A percentile compares a stretch with the other conserved stretches of the same genome.
These are phyloP conservation scores for Lasius platythorax DNA, from an alignment of 2,888 invertebrate species.

Conservation along the genomic window DNA sequence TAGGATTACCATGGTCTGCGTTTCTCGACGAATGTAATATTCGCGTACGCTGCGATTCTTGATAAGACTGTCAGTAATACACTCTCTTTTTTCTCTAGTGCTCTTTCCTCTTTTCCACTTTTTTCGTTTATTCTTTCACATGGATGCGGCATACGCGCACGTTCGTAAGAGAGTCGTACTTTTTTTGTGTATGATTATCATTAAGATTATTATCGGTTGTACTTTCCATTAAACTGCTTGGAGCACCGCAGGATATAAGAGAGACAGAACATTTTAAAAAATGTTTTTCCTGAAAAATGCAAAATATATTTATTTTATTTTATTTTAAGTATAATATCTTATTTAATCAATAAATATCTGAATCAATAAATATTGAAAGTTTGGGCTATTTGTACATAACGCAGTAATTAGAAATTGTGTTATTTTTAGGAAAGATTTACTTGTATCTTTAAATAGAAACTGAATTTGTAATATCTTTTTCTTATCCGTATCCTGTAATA, in stretches of 20 bases:
- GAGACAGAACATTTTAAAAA: neutral
- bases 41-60: constrained; percentile 54
- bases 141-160: constrained; percentile 4
- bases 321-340: neutral
- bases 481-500: neutral
- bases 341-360: neutral
- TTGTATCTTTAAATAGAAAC: neutral
- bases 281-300: constrained; percentile 14
- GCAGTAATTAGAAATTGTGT: neutral
- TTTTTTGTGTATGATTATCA: constrained; percentile 69
- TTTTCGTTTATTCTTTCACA: constrained; percentile 22
- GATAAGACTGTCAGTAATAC: constrained; percentile 51
- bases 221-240: constrained; percentile 26
- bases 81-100: constrained; percentile 32
- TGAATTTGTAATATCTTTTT: neutral
- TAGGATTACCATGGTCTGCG: constrained; percentile 7
- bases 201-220: constrained; percentile 58
- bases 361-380: neutral
- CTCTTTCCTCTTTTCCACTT: constrained; percentile 31
- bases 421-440: neutral
- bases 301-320: neutral
- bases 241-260: neutral
- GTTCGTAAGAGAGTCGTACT: constrained; percentile 23
- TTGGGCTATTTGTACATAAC: neutral
- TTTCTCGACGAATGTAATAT: constrained; percentile 65